Conservation (phyloP, 2,797 vertebrate genomes). For the Pseudochromis fuscus region DNA sequence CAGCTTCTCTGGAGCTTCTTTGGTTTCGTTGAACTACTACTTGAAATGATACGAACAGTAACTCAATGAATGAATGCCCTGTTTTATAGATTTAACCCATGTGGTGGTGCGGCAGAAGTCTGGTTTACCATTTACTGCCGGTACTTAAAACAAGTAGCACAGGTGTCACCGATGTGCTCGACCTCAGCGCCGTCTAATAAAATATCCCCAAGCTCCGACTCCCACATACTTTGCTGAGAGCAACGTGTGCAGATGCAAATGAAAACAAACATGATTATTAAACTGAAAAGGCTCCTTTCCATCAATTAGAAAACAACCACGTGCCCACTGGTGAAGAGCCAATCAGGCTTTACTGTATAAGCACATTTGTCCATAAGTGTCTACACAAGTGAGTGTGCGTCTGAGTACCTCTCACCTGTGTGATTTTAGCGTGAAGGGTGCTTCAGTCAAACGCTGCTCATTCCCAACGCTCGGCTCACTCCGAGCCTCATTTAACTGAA, state of each 20-base stretch:
- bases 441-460: slow-evolving; percentile 77
- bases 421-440: slow-evolving; percentile 78
- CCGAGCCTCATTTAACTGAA: slow-evolving; percentile 75
- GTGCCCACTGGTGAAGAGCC: slow-evolving; percentile 52
- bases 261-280: slow-evolving; percentile 19
- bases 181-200: background rate
- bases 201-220: background rate
- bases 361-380: slow-evolving; percentile 63
- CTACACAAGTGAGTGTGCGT: slow-evolving; percentile 57
- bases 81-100: too few species aligned
- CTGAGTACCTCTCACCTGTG: slow-evolving; percentile 78
- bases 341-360: slow-evolving; percentile 60
- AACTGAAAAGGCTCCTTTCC: slow-evolving; percentile 28
- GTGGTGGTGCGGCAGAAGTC: background rate
- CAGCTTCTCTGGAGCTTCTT: too few species aligned
- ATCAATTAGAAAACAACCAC: slow-evolving; percentile 54
- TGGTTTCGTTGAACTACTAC: too few species aligned
- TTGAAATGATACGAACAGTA: background rate
- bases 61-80: background rate
- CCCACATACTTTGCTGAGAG: background rate
- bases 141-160: background rate
- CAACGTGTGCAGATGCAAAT: slow-evolving; percentile 20
- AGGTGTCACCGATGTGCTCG: background rate
- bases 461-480: slow-evolving; percentile 61
- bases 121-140: background rate